Evolutionary conservation across 1,140 invertebrate genomes (phyloP), one percentile per base, ranked within the genome.

Genomic region (Epicauta chinensis): DNA sequence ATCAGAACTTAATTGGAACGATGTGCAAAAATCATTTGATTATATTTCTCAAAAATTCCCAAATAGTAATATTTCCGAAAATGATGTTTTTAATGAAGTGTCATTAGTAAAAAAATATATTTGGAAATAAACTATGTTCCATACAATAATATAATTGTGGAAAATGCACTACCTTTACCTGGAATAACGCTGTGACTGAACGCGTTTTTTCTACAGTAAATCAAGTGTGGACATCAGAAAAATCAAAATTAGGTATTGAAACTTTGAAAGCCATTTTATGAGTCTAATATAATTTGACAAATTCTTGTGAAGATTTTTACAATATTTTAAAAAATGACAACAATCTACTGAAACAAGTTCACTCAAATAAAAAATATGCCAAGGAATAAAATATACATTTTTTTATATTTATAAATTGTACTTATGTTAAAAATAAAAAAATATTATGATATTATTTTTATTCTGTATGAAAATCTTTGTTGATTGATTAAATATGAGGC

Each of bases 41-140:
- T 35, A 29, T 42, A 46, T 46, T 53, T 37, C 5, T 47, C 32
- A 44, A 44, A 29, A 44, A 15, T 44, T 44, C 29, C 13, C 38
- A 51, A 16, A 49, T 49, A 49, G 17, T 49, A 49, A 53, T 45
- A 53, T 53, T 53, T 46, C 23, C 42, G 42, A 49, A 54, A 49
- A 54, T 42, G 46, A 54, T 54, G 38, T 54, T 49, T 54, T 54
- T 41, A 37, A 47, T 39, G 42, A 46, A 31, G 31, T 35, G 29
- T 46, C 52, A 48, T 54, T 49, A 35, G 29, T 46, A 10, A 49
- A 49, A 54, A 37, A 49, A 49, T 30, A 54, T 54, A 47, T 37
- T 47, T 47, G 16, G 12, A 38, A 17, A n/a, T 11, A 16, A 41
- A 49, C 14, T 5, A 51, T 42, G 16, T 51, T 17, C 39, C 49